Base-by-base conservation (phyloP, 2,113 vertebrate species). In the Emydura subglobosa region DNA sequence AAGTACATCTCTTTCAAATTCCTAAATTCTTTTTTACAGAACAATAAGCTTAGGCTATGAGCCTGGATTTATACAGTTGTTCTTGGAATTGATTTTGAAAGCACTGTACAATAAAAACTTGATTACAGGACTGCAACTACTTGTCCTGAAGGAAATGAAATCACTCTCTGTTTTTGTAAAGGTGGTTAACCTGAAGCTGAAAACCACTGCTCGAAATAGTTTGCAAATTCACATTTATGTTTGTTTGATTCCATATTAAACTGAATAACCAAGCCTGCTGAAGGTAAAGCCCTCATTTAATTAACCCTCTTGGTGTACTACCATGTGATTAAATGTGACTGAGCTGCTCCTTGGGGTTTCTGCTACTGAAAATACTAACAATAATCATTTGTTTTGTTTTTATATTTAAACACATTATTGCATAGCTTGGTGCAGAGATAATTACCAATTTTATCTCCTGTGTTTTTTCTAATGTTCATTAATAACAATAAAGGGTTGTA, bases 401-500 rank as follows among this genome's bases (percentile, higher is more conserved):
- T 99, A 99, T 99, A 99, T 99, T 99, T 99, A 99, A 99, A 99
- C 98, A 99, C 98, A 98, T 99, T 98, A 98, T 98, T 99, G 98
- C 98, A 98, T 98, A 98, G 98, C 99, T 98, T 98, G 98, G 99
- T 99, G 98, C 98, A 98, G 98, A 98, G 99, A 99, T 99, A 99
- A 99, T 99, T 99, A 99, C 99, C 98, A 97, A 98, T 99, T 98
- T 99, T 98, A 99, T 99, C 99, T 99, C 98, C 97, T 98, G 98
- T 98, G 98, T 98, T 98, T 99, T 53, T 98, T 99, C 98, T 98
- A 97, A 98, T 98, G 98, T 99, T 99, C 99, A 99, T 99, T 99
- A 99, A 99, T 99, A 99, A 99, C 99, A 98, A 99, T 99, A 99
- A 99, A 99, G 98, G 99, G 99, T 99, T 99, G 99, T 98, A 99